phyloP scores from a whole-genome alignment of 92 coral and sea anemone species.

The Nematostella vectensis region DNA sequence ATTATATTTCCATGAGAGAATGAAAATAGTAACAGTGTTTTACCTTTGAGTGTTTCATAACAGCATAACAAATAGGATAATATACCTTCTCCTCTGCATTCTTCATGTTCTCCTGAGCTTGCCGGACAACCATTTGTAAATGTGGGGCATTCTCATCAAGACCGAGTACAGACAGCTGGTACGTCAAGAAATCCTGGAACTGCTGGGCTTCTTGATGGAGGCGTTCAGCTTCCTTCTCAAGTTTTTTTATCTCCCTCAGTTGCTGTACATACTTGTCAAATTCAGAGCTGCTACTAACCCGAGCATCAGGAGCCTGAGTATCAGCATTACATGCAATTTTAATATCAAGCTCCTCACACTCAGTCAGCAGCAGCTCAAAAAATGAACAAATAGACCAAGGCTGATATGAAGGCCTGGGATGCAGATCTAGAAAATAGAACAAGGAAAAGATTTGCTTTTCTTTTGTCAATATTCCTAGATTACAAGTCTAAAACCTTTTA shows the following conservation, averaged over 20 bases:
- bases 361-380: slow-evolving; percentile 1
- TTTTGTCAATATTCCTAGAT: not conserved
- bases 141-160: not conserved
- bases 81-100: not conserved
- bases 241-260: not conserved
- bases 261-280: not conserved
- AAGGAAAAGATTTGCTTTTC: not conserved
- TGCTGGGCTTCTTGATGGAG: slow-evolving; percentile 11
- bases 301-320: not conserved
- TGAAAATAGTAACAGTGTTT: not conserved
- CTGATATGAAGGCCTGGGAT: slow-evolving; percentile 13
- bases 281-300: not conserved
- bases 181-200: slow-evolving; percentile 7
- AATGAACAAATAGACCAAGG: slow-evolving; percentile 8
- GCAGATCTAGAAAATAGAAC: slow-evolving; percentile 2
- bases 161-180: not conserved
- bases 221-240: not conserved
- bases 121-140: not conserved
- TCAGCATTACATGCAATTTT: not conserved
- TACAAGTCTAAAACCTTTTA: too few species aligned
- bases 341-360: slow-evolving; percentile 6
- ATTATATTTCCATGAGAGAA: too few species aligned
- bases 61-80: not conserved
- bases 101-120: not conserved
- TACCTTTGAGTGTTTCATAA: not conserved